Conservation (phyloP, 2,888 invertebrate species). For the Acronicta aceris region DNA sequence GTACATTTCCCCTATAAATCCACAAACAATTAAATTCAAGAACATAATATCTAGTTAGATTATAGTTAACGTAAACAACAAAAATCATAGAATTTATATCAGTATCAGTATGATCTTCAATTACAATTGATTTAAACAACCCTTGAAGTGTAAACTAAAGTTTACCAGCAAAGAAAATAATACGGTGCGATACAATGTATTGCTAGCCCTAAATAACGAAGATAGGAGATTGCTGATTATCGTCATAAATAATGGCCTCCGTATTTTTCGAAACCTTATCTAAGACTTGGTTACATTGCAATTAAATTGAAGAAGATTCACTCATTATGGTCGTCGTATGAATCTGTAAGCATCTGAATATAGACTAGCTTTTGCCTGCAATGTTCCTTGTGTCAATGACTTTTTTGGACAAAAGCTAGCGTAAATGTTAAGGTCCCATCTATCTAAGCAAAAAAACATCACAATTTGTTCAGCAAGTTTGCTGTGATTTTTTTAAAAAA, state of each 20-base stretch:
- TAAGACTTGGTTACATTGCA: background rate
- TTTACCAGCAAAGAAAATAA: slow-evolving; percentile 12
- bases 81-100: slow-evolving; percentile 6
- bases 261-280: slow-evolving; percentile 51
- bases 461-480: too few species aligned
- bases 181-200: slow-evolving; percentile 17
- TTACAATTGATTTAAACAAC: slow-evolving; percentile 38
- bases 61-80: background rate
- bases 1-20: too few species aligned
- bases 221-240: slow-evolving; percentile 38
- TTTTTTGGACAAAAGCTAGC: too few species aligned
- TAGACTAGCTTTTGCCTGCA: too few species aligned
- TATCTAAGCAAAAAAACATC: too few species aligned
- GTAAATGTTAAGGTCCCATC: too few species aligned
- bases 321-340: too few species aligned
- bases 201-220: slow-evolving; percentile 33
- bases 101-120: slow-evolving; percentile 24
- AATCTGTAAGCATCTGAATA: too few species aligned
- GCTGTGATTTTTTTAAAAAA: too few species aligned
- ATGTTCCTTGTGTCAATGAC: too few species aligned
- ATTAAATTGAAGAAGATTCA: slow-evolving; percentile 4
- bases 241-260: slow-evolving; percentile 44
- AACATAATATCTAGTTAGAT: too few species aligned
- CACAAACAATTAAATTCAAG: too few species aligned
- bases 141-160: slow-evolving; percentile 21